Conservation (phyloP, 1,140 invertebrate genomes). For the Drosophila obscura region DNA sequence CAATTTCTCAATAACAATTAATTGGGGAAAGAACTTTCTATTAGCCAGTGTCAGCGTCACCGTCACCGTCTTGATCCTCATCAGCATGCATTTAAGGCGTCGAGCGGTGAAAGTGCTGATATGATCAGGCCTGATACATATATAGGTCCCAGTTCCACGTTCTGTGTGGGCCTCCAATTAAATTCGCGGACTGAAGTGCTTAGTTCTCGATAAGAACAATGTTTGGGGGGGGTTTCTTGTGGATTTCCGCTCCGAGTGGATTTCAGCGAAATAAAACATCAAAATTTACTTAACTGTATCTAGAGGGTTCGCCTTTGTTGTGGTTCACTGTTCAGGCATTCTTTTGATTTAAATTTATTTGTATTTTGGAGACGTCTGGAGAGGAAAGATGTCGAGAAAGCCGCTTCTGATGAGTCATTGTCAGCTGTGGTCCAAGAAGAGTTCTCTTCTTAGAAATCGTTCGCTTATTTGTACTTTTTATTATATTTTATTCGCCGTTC, state of each 20-base stretch:
- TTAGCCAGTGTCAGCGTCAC: constrained; percentile 55
- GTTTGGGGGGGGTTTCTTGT: constrained; percentile 40
- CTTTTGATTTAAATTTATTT: constrained; percentile 55
- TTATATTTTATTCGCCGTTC: constrained; percentile 25
- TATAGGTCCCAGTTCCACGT: constrained; percentile 27
- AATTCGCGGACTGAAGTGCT: constrained; percentile 54
- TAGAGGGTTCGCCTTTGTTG: constrained; percentile 54
- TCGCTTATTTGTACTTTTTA: constrained; percentile 52
- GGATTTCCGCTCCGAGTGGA: constrained; percentile 17
- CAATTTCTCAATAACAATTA: constrained; percentile 74
- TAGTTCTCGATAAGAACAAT: constrained; percentile 50
- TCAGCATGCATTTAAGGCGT: constrained; percentile 73
- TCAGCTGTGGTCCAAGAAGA: constrained; percentile 45
- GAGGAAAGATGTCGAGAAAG: constrained; percentile 43
- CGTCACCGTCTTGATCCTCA: constrained; percentile 63
- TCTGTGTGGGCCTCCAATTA: constrained; percentile 34
- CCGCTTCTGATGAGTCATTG: constrained; percentile 63
- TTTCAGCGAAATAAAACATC: constrained; percentile 63
- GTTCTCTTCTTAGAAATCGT: constrained; percentile 65
- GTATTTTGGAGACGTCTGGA: constrained; percentile 35
- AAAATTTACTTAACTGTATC: constrained; percentile 80
- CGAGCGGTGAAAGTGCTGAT: constrained; percentile 70
- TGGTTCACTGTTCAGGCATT: constrained; percentile 6
- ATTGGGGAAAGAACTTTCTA: constrained; percentile 76
- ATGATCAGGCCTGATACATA: constrained; percentile 3